A percentile compares a stretch with the other conserved stretches of the same genome.
phyloP scores from a whole-genome alignment of 2,888 invertebrate species.

The Noctua comes region DNA sequence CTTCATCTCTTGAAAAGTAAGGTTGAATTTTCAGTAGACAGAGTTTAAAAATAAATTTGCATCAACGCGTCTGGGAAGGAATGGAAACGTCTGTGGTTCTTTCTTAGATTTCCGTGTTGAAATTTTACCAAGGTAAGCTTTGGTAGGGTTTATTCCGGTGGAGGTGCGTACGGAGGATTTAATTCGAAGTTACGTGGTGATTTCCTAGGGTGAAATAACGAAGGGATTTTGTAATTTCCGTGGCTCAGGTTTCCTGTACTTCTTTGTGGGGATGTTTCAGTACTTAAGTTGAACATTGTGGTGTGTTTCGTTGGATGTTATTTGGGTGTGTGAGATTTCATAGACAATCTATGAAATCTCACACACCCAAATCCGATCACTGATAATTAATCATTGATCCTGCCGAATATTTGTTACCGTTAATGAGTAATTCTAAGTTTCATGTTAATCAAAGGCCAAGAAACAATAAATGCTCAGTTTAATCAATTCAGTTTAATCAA shows the following conservation, averaged over 20 bases:
- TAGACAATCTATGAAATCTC: too few relatives aligned
- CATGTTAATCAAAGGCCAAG: too few relatives aligned
- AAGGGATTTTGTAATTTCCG: constrained; percentile 24
- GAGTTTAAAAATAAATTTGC: constrained; percentile 61
- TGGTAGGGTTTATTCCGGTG: constrained; percentile 29
- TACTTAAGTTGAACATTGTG: neutral
- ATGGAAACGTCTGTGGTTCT: constrained; percentile 59
- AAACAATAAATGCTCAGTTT: too few relatives aligned
- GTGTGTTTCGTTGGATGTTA: neutral
- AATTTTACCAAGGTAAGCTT: constrained; percentile 55
- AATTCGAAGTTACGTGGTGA: constrained; percentile 34
- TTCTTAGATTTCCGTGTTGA: constrained; percentile 58
- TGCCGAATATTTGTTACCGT: too few relatives aligned
- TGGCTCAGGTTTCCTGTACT: neutral
- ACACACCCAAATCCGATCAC: too few relatives aligned
- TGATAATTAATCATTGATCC: too few relatives aligned
- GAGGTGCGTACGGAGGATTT: constrained; percentile 31
- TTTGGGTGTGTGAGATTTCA: neutral
- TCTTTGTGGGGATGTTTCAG: neutral
- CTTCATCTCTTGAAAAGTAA: constrained; percentile 38
- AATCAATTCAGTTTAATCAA: too few relatives aligned
- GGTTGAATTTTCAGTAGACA: constrained; percentile 33
- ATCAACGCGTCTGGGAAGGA: constrained; percentile 58
- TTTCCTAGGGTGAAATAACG: constrained; percentile 27
- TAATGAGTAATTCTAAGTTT: too few relatives aligned